Conservation (phyloP, 2,888 invertebrate species). For the Agrochola macilenta region DNA sequence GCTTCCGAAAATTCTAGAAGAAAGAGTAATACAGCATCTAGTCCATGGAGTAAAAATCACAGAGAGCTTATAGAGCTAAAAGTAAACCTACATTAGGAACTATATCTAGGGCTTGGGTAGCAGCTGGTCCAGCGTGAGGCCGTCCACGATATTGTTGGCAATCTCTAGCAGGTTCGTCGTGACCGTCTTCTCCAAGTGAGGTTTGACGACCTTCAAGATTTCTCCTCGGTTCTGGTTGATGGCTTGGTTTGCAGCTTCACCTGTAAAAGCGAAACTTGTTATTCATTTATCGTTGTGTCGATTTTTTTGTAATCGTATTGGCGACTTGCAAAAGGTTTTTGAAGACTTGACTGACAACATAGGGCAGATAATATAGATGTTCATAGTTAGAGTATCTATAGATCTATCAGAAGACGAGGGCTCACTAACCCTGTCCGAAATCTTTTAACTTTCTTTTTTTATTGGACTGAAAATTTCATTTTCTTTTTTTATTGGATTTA, state of each 20-base stretch:
- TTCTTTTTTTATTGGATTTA: background rate
- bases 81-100: conserved; percentile 21
- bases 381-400: background rate
- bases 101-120: conserved; percentile 83
- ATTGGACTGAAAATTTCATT: too few relatives aligned
- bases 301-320: background rate
- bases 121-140: conserved; percentile 89
- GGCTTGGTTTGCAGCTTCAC: conserved; percentile 89
- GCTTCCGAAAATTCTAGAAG: background rate
- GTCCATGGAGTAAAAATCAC: conserved; percentile 56
- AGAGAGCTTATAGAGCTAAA: conserved; percentile 52
- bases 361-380: background rate
- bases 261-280: conserved; percentile 70
- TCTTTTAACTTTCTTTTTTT: background rate
- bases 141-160: conserved; percentile 90
- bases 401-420: background rate
- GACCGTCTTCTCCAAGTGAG: conserved; percentile 90
- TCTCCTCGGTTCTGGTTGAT: conserved; percentile 91
- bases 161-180: conserved; percentile 87
- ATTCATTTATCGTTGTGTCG: background rate
- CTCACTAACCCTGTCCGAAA: background rate
- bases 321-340: background rate
- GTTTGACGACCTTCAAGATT: conserved; percentile 89
- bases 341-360: background rate
- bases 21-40: conserved; percentile 15